Conservation (phyloP, 2,113 vertebrate species). For the Lepisosteus osseus region DNA sequence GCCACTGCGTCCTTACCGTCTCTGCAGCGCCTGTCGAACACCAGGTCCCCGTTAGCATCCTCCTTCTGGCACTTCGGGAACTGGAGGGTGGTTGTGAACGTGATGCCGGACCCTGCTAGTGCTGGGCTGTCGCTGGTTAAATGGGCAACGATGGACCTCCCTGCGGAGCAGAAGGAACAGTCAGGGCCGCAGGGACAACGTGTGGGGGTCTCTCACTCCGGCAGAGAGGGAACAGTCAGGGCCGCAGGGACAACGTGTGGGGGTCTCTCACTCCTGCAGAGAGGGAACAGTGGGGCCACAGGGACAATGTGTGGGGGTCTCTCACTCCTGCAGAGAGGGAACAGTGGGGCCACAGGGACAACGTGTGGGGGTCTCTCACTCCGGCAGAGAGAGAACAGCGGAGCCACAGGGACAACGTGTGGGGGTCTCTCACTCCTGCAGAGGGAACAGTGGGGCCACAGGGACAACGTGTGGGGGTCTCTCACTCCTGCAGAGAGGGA, state of each 20-base stretch:
- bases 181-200: not conserved
- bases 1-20: slow-evolving; percentile 55
- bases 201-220: no score
- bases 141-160: slow-evolving; percentile 62
- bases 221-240: not conserved
- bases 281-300: not conserved
- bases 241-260: no score
- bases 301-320: not conserved
- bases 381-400: no score
- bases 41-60: slow-evolving; percentile 68
- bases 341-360: no score
- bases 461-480: no score
- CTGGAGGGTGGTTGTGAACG: slow-evolving; percentile 79
- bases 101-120: slow-evolving; percentile 77
- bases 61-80: slow-evolving; percentile 83
- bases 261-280: no score
- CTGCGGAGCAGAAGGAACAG: slow-evolving; percentile 32
- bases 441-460: no score
- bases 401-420: no score
- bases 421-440: no score
- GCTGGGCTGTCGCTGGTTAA: slow-evolving; percentile 86
- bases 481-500: no score
- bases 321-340: no score
- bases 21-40: slow-evolving; percentile 77
- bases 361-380: no score